These are phyloP conservation scores for Eupelmus urozonus DNA, from an alignment of 2,888 invertebrate genomes.

Conservation along the genomic window DNA sequence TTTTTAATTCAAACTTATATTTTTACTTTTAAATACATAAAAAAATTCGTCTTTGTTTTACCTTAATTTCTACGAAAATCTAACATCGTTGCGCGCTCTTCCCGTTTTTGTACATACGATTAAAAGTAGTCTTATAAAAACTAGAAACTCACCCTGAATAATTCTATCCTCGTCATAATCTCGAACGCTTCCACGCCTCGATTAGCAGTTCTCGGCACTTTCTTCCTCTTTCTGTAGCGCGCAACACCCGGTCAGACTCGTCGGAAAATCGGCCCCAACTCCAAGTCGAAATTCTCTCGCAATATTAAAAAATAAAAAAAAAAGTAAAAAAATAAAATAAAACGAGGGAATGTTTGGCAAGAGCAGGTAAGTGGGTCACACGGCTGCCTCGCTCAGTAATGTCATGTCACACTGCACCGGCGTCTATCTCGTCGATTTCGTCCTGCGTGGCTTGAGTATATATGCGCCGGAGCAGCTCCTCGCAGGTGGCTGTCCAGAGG, in stretches of 20 bases:
- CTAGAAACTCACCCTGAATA: constrained; percentile 44
- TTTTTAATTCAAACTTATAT: no score
- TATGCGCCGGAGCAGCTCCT: constrained; percentile 74
- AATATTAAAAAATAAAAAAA: no score
- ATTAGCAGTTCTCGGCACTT: background rate
- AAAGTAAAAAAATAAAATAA: background rate
- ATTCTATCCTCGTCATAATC: constrained; percentile 49
- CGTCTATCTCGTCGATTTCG: background rate
- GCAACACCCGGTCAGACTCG: background rate
- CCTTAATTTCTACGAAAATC: no score
- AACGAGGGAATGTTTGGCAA: background rate
- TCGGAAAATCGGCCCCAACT: background rate
- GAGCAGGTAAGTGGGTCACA: constrained; percentile 61
- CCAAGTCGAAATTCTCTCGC: no score
- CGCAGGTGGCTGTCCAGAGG: constrained; percentile 77
- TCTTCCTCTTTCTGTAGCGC: background rate
- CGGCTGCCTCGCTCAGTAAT: constrained; percentile 57
- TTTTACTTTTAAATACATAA: no score
- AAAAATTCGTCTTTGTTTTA: no score
- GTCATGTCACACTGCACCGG: constrained; percentile 74
- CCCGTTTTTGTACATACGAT: no score
- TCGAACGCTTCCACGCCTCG: no score
- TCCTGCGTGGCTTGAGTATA: constrained; percentile 21
- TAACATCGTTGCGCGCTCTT: no score
- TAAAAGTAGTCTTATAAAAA: no score